Conservation (phyloP, 2,888 invertebrate genomes). For the Conops quadrifasciatus region DNA sequence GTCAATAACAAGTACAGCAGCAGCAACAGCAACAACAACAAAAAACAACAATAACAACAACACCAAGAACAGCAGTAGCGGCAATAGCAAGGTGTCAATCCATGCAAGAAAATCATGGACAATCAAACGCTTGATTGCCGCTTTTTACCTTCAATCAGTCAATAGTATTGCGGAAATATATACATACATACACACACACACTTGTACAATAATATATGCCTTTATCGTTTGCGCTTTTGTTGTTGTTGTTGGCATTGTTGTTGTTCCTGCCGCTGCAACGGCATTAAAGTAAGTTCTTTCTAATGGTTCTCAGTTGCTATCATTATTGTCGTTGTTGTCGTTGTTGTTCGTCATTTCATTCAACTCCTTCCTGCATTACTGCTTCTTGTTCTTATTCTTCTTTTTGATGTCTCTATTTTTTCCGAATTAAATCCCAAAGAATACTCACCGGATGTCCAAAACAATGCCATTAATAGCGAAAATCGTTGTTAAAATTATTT, state of each 20-base stretch:
- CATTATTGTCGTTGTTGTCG: neutral
- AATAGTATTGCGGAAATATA: neutral
- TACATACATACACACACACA: no score
- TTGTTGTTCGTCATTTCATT: neutral
- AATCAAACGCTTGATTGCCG: conserved; percentile 30
- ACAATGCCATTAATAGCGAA: neutral
- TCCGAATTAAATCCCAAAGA: neutral
- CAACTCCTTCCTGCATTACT: conserved; percentile 12
- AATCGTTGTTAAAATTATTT: no score
- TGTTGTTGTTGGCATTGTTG: conserved; percentile 19
- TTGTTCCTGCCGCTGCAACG: neutral
- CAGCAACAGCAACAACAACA: neutral
- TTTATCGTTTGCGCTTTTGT: neutral
- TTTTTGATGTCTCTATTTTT: neutral
- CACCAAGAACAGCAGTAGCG: neutral
- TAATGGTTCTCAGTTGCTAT: neutral
- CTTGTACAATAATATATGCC: neutral
- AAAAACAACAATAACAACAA: neutral
- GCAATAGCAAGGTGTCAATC: conserved; percentile 14
- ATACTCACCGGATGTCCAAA: neutral
- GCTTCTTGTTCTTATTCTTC: neutral
- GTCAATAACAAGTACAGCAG: neutral
- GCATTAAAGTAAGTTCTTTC: neutral
- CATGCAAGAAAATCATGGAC: conserved; percentile 33
- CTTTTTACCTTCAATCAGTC: conserved; percentile 26